Conservation (phyloP, 1,140 invertebrate species). For the Lepidurus apus region DNA sequence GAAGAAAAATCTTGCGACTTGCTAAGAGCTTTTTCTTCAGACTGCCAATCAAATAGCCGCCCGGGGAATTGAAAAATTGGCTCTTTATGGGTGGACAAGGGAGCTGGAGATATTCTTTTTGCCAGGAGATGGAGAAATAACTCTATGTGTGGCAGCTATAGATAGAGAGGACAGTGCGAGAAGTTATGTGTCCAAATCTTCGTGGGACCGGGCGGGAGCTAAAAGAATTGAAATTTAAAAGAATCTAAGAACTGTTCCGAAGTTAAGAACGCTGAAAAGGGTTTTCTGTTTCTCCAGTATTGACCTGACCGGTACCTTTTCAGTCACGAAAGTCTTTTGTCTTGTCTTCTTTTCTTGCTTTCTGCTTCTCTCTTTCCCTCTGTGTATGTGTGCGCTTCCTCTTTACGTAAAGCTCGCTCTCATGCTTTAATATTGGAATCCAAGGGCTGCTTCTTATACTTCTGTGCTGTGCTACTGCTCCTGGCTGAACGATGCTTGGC, state of each 20-base stretch:
- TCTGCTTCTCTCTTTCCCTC: neutral
- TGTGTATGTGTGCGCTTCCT: conserved; percentile 2
- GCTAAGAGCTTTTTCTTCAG: neutral
- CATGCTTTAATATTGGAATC: neutral
- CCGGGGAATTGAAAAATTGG: conserved; percentile 16
- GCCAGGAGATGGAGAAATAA: neutral
- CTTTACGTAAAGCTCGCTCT: conserved; percentile 10
- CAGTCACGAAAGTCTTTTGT: conserved; percentile 4
- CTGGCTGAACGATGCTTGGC: neutral
- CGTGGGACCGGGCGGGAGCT: neutral
- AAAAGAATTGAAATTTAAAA: neutral
- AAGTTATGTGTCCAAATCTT: neutral
- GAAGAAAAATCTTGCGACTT: neutral
- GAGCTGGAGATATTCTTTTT: neutral
- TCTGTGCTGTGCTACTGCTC: neutral
- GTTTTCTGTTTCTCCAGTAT: conserved; percentile 9
- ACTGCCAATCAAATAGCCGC: neutral
- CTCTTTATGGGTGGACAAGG: conserved; percentile 4
- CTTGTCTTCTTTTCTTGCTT: conserved; percentile 3
- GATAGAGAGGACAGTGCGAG: neutral
- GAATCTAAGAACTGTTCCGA: neutral
- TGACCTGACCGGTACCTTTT: conserved; percentile 3
- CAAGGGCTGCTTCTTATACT: neutral
- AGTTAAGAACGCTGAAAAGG: neutral
- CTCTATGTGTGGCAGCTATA: conserved; percentile 15